A percentile compares a stretch with the other conserved stretches of the same genome.
Evolutionary conservation across 2,797 vertebrate species (phyloP).

Genomic region (Ctenosaura bakeri): DNA sequence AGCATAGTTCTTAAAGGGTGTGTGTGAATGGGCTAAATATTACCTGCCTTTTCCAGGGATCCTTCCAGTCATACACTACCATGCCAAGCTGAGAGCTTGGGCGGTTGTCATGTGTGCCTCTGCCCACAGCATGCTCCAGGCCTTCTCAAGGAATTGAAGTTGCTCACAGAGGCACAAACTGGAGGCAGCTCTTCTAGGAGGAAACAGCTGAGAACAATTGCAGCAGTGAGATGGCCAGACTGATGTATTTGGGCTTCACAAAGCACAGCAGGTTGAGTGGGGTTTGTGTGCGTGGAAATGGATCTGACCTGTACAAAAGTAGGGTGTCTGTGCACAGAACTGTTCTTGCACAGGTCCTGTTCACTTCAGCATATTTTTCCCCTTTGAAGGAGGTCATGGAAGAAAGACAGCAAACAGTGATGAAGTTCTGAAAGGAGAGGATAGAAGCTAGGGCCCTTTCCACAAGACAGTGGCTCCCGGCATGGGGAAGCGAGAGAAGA

Average conservation of each 20-base stretch:
- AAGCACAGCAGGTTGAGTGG: neutral
- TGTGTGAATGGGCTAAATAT: neutral
- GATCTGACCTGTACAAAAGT: neutral
- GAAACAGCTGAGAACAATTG: neutral
- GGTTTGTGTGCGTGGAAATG: neutral
- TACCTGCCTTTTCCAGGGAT: slow-evolving; percentile 12
- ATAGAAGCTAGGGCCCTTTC: too few species aligned
- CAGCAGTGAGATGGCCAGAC: too few species aligned
- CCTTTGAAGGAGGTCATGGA: too few species aligned
- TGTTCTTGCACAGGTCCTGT: neutral
- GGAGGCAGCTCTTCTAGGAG: neutral
- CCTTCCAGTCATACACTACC: neutral
- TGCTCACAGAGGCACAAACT: neutral
- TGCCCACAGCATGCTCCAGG: neutral
- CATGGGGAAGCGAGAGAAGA: too few species aligned
- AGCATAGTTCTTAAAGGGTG: neutral
- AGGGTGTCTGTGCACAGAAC: too few species aligned
- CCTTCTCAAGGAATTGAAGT: neutral
- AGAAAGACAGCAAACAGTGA: too few species aligned
- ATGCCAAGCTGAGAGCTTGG: neutral
- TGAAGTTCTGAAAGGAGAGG: too few species aligned
- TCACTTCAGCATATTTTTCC: neutral
- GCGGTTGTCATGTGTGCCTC: neutral
- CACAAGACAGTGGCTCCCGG: too few species aligned
- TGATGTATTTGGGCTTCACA: neutral